Evolutionary conservation across 2,888 invertebrate species (phyloP).

Genomic region (Parthenolecanium corni): DNA sequence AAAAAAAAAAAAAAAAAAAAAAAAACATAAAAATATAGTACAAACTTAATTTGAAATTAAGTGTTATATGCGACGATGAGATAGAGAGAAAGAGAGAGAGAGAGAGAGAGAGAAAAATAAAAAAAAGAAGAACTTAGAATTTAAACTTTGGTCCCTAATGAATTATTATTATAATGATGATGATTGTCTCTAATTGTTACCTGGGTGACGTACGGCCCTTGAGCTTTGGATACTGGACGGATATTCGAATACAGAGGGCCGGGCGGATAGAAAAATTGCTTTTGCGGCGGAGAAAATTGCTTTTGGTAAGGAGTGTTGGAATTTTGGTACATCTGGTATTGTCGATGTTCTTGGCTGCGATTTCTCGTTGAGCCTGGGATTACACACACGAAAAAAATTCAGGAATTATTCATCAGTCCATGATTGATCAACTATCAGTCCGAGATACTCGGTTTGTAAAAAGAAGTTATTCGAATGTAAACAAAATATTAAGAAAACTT

Average conservation of each 20-base stretch:
- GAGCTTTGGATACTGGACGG: constrained; percentile 32
- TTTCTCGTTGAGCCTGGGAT: constrained; percentile 10
- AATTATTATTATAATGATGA: constrained; percentile 25
- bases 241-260: constrained; percentile 28
- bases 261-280: constrained; percentile 21
- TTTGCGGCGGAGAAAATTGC: constrained; percentile 20
- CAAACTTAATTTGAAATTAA: no score
- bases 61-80: no score
- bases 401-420: no score
- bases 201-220: constrained; percentile 51
- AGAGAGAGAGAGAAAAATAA: constrained; percentile 3
- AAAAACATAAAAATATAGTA: neutral
- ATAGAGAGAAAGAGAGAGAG: neutral
- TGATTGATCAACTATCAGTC: no score
- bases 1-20: neutral
- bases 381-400: neutral
- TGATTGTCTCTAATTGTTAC: constrained; percentile 46
- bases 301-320: constrained; percentile 13
- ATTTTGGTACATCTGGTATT: constrained; percentile 15
- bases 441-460: no score
- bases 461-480: no score
- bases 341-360: constrained; percentile 10
- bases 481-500: no score
- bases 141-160: constrained; percentile 30
- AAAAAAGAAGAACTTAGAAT: constrained; percentile 16